Percentiles rank a stretch among this genome's conserved stretches.
Conservation (phyloP, 2,888 invertebrate genomes). For the Crepidodera aurea region DNA sequence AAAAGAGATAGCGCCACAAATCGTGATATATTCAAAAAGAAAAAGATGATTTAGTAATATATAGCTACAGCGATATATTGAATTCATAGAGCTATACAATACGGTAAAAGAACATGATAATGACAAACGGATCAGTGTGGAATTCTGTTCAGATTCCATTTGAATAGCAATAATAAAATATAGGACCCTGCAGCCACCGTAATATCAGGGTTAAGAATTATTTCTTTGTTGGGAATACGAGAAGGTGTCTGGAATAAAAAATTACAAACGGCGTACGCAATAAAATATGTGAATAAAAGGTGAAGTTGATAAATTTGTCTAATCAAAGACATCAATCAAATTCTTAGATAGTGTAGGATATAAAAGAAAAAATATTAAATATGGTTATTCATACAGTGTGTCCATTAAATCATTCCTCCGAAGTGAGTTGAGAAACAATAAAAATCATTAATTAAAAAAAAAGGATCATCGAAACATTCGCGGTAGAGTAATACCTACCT, state of each 20-base stretch:
- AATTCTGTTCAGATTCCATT: slow-evolving; percentile 15
- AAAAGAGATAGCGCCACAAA: slow-evolving; percentile 12
- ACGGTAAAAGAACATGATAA: slow-evolving; percentile 34
- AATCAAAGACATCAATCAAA: no score
- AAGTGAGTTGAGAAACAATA: no score
- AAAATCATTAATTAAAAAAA: no score
- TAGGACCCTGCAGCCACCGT: neutral
- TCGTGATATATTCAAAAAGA: slow-evolving; percentile 17
- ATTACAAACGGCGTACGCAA: no score
- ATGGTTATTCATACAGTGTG: no score
- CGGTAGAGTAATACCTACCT: no score
- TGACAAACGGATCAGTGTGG: slow-evolving; percentile 33
- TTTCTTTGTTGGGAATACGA: neutral
- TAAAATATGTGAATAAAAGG: no score
- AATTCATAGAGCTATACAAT: slow-evolving; percentile 34
- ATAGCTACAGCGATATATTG: slow-evolving; percentile 33
- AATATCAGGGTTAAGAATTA: slow-evolving; percentile 2
- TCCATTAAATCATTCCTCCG: no score
- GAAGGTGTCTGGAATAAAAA: neutral
- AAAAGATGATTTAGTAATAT: slow-evolving; percentile 24
- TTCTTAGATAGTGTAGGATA: no score
- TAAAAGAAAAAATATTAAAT: no score
- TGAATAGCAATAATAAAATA: slow-evolving; percentile 24
- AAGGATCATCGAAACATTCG: no score
- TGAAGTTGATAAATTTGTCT: no score